A percentile compares a stretch with the other conserved stretches of the same genome.
These are phyloP conservation scores for Dorcus hopei DNA, from an alignment of 2,888 invertebrate genomes.

Conservation along the genomic window DNA sequence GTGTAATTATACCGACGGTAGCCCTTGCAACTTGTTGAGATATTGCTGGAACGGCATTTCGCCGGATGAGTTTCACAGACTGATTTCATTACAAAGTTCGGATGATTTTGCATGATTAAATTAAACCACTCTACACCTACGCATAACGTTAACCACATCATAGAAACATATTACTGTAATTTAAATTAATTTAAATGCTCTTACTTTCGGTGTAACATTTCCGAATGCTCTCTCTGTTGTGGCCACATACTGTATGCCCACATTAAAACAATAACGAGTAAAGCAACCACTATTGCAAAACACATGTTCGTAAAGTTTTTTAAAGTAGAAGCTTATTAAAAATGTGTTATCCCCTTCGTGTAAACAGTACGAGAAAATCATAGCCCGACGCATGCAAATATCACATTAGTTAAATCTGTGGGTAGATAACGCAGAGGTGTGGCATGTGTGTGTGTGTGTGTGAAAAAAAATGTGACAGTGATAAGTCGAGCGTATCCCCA, in stretches of 20 bases:
- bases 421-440: not conserved
- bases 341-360: no score
- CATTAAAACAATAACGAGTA: no score
- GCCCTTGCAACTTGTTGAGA: conserved; percentile 26
- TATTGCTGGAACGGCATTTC: conserved; percentile 25
- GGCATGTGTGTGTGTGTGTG: not conserved
- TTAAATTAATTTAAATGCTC: not conserved
- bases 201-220: not conserved
- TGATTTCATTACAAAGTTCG: conserved; percentile 30
- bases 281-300: no score
- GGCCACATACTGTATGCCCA: no score
- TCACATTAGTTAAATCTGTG: not conserved
- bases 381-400: not conserved
- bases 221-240: no score
- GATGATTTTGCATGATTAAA: conserved; percentile 25
- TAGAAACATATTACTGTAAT: conserved; percentile 1
- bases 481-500: conserved; percentile 24
- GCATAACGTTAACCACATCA: conserved; percentile 12
- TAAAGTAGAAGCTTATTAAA: no score
- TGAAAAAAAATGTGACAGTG: conserved; percentile 22
- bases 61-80: conserved; percentile 24
- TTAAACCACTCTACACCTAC: conserved; percentile 21
- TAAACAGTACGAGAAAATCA: no score
- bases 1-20: conserved; percentile 29
- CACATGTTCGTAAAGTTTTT: no score